Evolutionary conservation across 2,113 vertebrate species (phyloP), one percentile per base, ranked within the genome.

Genomic region (Anoura caudifer): DNA sequence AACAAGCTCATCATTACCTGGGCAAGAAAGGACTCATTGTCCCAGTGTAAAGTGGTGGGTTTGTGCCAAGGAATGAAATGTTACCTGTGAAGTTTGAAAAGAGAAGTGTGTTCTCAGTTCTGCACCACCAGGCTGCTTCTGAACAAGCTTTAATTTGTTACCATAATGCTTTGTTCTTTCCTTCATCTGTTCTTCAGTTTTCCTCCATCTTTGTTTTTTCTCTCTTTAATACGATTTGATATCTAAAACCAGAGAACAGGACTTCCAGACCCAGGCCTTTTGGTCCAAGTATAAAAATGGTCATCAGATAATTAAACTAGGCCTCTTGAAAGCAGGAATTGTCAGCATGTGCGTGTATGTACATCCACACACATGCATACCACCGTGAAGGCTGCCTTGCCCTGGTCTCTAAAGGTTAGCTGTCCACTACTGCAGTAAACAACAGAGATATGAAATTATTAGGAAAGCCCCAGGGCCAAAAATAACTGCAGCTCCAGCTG

Each of bases 1-100:
- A 94, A 87, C 52, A 87, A 95, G 31, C 50, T 93, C n/a, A 4
- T 96, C 54, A 54, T 92, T 94, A 82, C 69, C 69, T 84, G 36
- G n/a, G 31, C 33, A 80, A 87, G 73, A 95, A 95, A 86, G 87
- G n/a, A 45, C 69, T 90, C 45, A 7, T 88, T 92, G 94, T 95
- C 81, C 76, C 59, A 4, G 41, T 67, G 52, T 67, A 41, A 84
- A 82, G 11, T 4, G 56, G 47, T 43, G 67, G 38, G 31, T 83
- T 89, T 47, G 1, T 76, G 95, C 87, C 96, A 91, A 26, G 52
- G 33, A 36, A 0, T 65, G 90, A 95, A 92, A 79, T 82, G 33
- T 70, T 73, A 19, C 5, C 90, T 43, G 15, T 52, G 69, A 86
- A 50, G 38, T 73, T 47, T 76, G 90, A 38, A 76, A 91, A 69